Evolutionary conservation across 2,797 vertebrate genomes (phyloP).

Genomic region (Alfaro cultratus): DNA sequence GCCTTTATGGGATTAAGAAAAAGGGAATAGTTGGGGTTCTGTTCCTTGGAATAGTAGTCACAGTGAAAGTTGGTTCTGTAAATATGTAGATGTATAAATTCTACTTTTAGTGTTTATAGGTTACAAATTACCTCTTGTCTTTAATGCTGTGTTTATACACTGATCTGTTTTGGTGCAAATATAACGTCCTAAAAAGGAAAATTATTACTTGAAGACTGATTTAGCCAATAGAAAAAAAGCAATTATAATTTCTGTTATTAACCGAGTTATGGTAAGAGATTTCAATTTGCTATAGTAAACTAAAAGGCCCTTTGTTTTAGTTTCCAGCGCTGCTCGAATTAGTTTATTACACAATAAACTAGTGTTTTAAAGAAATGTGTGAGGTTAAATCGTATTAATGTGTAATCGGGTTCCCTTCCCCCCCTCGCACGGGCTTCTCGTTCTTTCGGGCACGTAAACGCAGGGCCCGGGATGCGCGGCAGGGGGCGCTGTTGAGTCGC

Average conservation of each 20-base stretch:
- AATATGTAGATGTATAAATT: not conserved
- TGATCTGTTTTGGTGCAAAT: not conserved
- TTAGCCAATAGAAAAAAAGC: not conserved
- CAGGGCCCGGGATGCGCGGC: not conserved
- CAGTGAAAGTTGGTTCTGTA: not conserved
- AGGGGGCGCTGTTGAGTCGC: constrained; percentile 76
- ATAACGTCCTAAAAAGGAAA: not conserved
- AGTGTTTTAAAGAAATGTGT: not conserved
- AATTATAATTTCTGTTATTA: not conserved
- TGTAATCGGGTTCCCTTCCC: constrained; percentile 36
- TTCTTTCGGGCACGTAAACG: constrained; percentile 2
- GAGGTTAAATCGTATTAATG: not conserved
- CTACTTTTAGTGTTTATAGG: not conserved
- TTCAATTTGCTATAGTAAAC: not conserved
- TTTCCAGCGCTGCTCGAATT: not conserved
- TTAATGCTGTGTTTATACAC: not conserved
- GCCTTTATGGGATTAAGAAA: not conserved
- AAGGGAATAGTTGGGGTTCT: not conserved
- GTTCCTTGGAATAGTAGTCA: not conserved
- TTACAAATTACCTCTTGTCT: not conserved
- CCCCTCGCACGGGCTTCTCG: constrained; percentile 30
- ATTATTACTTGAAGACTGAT: not conserved
- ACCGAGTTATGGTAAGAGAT: not conserved
- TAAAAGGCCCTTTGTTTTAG: not conserved
- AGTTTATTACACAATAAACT: not conserved